Evolutionary conservation across 2,797 vertebrate species (phyloP).

Genomic region (Cyclura pinguis): DNA sequence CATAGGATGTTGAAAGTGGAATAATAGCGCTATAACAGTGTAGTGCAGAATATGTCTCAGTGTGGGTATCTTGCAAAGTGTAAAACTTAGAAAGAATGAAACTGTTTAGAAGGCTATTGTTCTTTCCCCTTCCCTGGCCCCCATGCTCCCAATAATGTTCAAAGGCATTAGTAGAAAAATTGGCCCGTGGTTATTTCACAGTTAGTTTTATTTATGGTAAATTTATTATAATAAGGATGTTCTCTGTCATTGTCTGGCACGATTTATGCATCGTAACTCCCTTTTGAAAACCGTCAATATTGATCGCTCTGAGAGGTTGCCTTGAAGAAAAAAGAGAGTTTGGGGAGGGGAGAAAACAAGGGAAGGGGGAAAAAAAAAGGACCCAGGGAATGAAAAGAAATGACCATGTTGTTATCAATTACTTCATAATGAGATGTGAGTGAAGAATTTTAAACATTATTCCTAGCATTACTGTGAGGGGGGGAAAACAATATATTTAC

Average conservation of each 20-base stretch:
- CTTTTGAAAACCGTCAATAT: constrained; percentile 74
- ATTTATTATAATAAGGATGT: constrained; percentile 80
- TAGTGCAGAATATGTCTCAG: background rate
- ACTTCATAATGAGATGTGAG: constrained; percentile 76
- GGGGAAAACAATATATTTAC: constrained; percentile 71
- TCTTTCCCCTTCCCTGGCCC: constrained; percentile 25
- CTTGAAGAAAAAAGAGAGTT: constrained; percentile 48
- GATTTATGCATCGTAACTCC: constrained; percentile 77
- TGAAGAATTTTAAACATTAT: constrained; percentile 74
- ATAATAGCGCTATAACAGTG: too few relatives aligned
- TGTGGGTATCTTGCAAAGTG: constrained; percentile 11
- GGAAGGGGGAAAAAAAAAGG: background rate
- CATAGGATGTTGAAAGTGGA: too few relatives aligned
- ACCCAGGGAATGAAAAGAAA: constrained; percentile 67
- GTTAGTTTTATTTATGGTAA: constrained; percentile 73
- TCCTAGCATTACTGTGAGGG: constrained; percentile 70
- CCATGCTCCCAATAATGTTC: constrained; percentile 49
- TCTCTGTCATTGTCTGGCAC: constrained; percentile 76
- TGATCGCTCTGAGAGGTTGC: constrained; percentile 71
- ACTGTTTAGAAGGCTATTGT: constrained; percentile 45
- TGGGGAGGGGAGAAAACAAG: constrained; percentile 7
- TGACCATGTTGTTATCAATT: constrained; percentile 73
- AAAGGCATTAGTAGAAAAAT: constrained; percentile 69
- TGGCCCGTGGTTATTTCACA: constrained; percentile 69
- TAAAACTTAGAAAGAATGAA: constrained; percentile 55